Evolutionary conservation across 2,113 vertebrate species (phyloP).

Genomic region (Abramis brama): DNA sequence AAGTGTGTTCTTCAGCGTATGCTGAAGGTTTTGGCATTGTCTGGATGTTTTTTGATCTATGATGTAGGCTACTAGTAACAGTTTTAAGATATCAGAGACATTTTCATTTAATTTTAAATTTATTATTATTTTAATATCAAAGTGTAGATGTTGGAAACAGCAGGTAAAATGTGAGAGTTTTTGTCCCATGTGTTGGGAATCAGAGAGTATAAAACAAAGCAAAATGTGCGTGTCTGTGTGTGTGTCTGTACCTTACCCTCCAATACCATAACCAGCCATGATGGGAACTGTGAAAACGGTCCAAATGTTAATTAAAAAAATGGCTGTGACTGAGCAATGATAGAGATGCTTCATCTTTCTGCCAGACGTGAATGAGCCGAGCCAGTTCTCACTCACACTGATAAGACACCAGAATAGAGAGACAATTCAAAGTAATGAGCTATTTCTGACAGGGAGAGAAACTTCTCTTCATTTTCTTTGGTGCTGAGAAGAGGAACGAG

Average conservation of each 20-base stretch:
- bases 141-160: neutral
- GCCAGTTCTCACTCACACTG: slow-evolving; percentile 35
- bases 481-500: slow-evolving; percentile 19
- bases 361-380: slow-evolving; percentile 23
- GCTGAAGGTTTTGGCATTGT: too few relatives aligned
- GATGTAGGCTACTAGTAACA: too few relatives aligned
- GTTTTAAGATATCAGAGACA: too few relatives aligned
- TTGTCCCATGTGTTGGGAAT: neutral
- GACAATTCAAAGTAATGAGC: slow-evolving; percentile 47
- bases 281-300: slow-evolving; percentile 1
- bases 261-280: neutral
- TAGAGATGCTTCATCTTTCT: slow-evolving; percentile 36
- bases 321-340: slow-evolving; percentile 26
- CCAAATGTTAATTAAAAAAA: slow-evolving; percentile 38
- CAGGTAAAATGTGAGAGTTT: neutral
- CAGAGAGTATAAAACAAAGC: neutral
- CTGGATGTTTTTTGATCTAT: too few relatives aligned
- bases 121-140: neutral
- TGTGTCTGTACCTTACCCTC: neutral
- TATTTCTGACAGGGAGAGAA: slow-evolving; percentile 33
- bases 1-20: too few relatives aligned
- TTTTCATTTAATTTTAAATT: too few relatives aligned
- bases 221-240: neutral
- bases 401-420: slow-evolving; percentile 37
- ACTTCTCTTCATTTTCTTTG: slow-evolving; percentile 46